phyloP scores from a whole-genome alignment of 2,797 vertebrate genomes.

The Amblyraja radiata region DNA sequence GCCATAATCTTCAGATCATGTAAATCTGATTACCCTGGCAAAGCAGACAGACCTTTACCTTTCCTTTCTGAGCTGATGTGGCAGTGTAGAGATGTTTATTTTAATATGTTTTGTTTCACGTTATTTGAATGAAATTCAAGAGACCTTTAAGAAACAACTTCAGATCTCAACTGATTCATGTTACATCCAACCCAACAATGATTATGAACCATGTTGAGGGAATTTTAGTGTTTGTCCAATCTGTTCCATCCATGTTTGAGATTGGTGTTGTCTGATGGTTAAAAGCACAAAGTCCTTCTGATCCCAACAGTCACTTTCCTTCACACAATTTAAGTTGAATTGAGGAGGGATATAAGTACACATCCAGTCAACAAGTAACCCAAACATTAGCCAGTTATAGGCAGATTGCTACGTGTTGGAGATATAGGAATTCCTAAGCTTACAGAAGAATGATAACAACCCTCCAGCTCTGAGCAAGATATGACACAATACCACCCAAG shows the following conservation, averaged over 20 bases:
- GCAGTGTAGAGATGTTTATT: neutral
- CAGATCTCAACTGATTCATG: neutral
- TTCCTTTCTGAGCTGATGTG: neutral
- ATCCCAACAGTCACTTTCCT: neutral
- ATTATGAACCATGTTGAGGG: neutral
- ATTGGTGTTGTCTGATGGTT: neutral
- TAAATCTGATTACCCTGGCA: neutral
- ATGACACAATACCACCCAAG: neutral
- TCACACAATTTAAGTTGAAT: neutral
- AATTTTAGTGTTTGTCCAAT: constrained; percentile 1
- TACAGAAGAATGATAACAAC: neutral
- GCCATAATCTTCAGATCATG: neutral
- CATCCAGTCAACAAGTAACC: neutral
- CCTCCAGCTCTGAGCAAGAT: neutral
- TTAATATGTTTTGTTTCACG: neutral
- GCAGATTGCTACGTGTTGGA: neutral
- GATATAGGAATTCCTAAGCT: neutral
- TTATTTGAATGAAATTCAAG: neutral
- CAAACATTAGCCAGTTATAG: neutral
- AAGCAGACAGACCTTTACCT: too few relatives aligned
- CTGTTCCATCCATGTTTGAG: neutral
- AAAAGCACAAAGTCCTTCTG: neutral
- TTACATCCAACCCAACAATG: neutral
- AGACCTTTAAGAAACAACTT: neutral
- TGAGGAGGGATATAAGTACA: neutral